Evolutionary conservation across 1,140 invertebrate species (phyloP).

Genomic region (Drosophila rhopaloa): DNA sequence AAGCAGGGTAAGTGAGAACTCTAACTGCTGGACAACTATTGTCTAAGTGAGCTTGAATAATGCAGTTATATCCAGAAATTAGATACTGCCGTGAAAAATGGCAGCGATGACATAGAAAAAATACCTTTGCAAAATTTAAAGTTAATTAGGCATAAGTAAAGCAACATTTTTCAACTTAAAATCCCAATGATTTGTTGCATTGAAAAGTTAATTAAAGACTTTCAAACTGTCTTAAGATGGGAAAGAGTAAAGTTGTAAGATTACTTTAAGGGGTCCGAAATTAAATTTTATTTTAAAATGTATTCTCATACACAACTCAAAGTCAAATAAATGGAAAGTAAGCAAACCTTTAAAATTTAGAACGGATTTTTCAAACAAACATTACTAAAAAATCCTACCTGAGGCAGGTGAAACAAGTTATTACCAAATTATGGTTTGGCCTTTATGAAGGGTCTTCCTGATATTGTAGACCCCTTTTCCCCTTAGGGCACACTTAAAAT

Average conservation of each 20-base stretch:
- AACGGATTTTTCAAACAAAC: slow-evolving; percentile 4
- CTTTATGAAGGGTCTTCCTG: slow-evolving; percentile 4
- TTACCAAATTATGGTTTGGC: slow-evolving; percentile 12
- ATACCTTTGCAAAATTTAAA: no score
- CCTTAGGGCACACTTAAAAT: slow-evolving; percentile 42
- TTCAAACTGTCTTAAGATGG: no score
- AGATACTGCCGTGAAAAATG: neutral
- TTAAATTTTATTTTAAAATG: neutral
- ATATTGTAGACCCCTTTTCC: slow-evolving; percentile 5
- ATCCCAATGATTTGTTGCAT: no score
- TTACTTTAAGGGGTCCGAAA: no score
- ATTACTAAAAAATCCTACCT: neutral
- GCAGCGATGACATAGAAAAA: neutral
- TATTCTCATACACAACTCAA: no score
- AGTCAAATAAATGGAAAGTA: no score
- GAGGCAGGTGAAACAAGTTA: slow-evolving; percentile 7
- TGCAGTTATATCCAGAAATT: slow-evolving; percentile 6
- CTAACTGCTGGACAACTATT: slow-evolving; percentile 52
- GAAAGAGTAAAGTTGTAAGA: no score
- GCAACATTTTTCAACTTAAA: no score
- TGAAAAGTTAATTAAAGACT: no score
- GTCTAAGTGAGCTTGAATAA: slow-evolving; percentile 52
- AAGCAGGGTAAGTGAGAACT: slow-evolving; percentile 5
- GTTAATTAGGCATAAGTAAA: no score
- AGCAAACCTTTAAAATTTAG: no score